Evolutionary conservation across 1,140 invertebrate species (phyloP).

Genomic region (Drosophila elegans): DNA sequence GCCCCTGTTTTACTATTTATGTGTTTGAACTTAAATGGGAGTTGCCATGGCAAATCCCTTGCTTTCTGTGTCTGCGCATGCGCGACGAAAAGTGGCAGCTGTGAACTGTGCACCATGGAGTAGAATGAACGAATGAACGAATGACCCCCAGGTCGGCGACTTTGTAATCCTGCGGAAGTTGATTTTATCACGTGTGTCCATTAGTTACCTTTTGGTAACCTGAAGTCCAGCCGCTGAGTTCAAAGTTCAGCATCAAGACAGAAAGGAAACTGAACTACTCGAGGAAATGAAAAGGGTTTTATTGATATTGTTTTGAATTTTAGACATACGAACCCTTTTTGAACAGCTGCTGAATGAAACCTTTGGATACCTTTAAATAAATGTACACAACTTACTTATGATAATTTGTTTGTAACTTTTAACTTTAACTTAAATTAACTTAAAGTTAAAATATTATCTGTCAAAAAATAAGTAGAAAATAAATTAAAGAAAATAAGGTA

Average conservation of each 20-base stretch:
- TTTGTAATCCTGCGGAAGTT: slow-evolving; percentile 80
- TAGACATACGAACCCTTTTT: background rate
- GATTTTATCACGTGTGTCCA: slow-evolving; percentile 74
- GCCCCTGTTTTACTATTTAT: background rate
- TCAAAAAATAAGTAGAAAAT: no score
- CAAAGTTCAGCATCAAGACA: slow-evolving; percentile 36
- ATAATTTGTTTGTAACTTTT: no score
- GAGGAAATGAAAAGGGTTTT: slow-evolving; percentile 2
- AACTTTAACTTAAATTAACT: no score
- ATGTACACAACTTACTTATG: no score
- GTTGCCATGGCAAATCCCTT: slow-evolving; percentile 68
- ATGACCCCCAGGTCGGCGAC: slow-evolving; percentile 49
- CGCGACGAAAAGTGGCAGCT: slow-evolving; percentile 71
- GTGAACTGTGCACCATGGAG: slow-evolving; percentile 11
- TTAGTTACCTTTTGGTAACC: slow-evolving; percentile 58
- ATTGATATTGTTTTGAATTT: slow-evolving; percentile 3
- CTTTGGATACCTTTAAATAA: no score
- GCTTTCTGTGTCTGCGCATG: slow-evolving; percentile 67
- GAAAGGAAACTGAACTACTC: slow-evolving; percentile 21
- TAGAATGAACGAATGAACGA: slow-evolving; percentile 11
- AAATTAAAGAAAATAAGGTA: no score
- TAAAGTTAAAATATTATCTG: no score
- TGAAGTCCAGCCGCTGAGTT: slow-evolving; percentile 21
- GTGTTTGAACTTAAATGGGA: slow-evolving; percentile 31
- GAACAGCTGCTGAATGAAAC: background rate